Conservation (phyloP, 2,888 invertebrate genomes). For the Xestia c-nigrum region DNA sequence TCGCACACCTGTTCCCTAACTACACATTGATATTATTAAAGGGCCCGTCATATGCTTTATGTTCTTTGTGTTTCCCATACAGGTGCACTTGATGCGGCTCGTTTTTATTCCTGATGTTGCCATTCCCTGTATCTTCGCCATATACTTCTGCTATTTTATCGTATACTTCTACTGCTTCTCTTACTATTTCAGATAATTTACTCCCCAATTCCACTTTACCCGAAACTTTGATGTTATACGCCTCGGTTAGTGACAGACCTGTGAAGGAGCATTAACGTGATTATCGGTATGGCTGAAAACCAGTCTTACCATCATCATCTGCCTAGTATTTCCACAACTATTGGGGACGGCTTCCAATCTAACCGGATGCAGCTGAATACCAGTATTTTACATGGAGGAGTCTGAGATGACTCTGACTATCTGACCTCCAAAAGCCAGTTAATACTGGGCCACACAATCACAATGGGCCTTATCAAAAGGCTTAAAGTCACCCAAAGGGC, state of each 20-base stretch:
- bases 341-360: no score
- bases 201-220: not conserved
- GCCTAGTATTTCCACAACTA: no score
- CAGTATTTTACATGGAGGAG: no score
- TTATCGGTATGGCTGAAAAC: not conserved
- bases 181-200: not conserved
- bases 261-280: not conserved
- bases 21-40: not conserved
- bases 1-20: not conserved
- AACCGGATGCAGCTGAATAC: no score
- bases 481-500: no score
- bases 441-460: no score
- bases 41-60: not conserved
- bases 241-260: not conserved
- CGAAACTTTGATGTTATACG: not conserved
- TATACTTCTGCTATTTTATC: no score
- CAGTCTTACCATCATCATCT: no score
- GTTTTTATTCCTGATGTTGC: not conserved
- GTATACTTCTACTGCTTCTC: no score
- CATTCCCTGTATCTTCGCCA: not conserved
- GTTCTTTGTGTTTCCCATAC: not conserved
- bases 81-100: not conserved
- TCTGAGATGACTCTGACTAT: no score
- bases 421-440: no score
- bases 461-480: no score